Evolutionary conservation across 2,888 invertebrate genomes (phyloP), one percentile per base, ranked within the genome.

Genomic region (Sepiola atlantica): DNA sequence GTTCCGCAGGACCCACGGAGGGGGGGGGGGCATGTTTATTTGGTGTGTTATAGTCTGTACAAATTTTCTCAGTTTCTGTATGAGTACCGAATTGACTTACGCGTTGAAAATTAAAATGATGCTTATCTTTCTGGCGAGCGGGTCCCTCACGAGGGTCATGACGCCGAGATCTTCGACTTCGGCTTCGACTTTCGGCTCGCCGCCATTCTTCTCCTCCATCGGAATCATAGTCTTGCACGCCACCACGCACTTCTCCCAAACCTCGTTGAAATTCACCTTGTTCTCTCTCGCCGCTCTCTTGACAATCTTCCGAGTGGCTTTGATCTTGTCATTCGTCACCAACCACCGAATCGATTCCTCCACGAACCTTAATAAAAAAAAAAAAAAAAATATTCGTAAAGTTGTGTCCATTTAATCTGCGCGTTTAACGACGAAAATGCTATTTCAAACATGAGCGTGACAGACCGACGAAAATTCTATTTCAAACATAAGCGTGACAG

Each of bases 271-370:
- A n/a, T 55, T 55, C 45, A 92, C 92, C 0, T 21, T 35, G 54
- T 92, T 92, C 20, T 92, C n/a, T 55, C 28, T 92, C 6, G 92
- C 92, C 10, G 92, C 92, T 6, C n/a, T 92, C 28, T 45, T 92
- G n/a, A 92, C 92, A 24, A 92, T 92, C 10, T 92, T 92, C 55
- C 32, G n/a, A 24, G 24, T n/a, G 24, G n/a, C 45, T 8, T 92
- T 12, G 18, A 92, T 1, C 55, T 92, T 92, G 18, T 45, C n/a
- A 92, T 92, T 92, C 16, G 92, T 55, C 16, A 92, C 12, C 24
- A 92, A 54, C 92, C 92, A 92, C n/a, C 92, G 92, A 32, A 92
- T 20, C 45, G 92, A 92, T 54, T 92, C 92, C 14, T 92, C 45
- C 1, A 92, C 18, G n/a, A 92, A 92, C 35, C 92, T 92, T n/a